phyloP scores from a whole-genome alignment of 1,140 invertebrate genomes.

The Drosophila melanogaster region Release_6_plus_ISO1_MT NT_037436.4:6681001-6681500 shows the following conservation, averaged over 20 bases:
- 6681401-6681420: conserved; percentile 53
- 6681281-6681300: too few species aligned
- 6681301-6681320: conserved; percentile 10
- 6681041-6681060: conserved; percentile 69
- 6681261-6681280: conserved; percentile 34
- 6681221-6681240: conserved; percentile 61
- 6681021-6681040: conserved; percentile 72
- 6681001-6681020: conserved; percentile 74
- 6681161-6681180: conserved; percentile 56
- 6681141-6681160: conserved; percentile 52
- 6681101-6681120: not conserved
- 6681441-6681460: conserved; percentile 25
- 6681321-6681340: conserved; percentile 1
- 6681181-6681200: conserved; percentile 57
- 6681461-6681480: conserved; percentile 55
- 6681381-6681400: conserved; percentile 52
- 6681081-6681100: not conserved
- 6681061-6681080: conserved; percentile 29
- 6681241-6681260: conserved; percentile 67
- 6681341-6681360: not conserved
- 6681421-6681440: conserved; percentile 52
- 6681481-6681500: conserved; percentile 57
- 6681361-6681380: conserved; percentile 36
- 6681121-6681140: conserved; percentile 1
- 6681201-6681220: conserved; percentile 66